Conservation (phyloP, 2,113 vertebrate genomes). For the Pollachius pollachius region DNA sequence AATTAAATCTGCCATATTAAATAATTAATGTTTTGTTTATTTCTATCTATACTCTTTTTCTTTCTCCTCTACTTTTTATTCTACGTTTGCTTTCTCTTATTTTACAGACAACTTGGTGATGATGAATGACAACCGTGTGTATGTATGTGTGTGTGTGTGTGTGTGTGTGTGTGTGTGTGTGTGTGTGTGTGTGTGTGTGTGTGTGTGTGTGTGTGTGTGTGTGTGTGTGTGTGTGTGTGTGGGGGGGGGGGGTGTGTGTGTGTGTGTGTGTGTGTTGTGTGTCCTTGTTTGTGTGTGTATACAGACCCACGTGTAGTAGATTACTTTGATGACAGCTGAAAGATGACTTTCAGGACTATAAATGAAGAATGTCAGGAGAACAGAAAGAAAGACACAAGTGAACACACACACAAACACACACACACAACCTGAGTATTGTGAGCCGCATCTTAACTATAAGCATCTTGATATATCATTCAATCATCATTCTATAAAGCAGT, state of each 20-base stretch:
- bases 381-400: background rate
- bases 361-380: background rate
- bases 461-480: too few species aligned
- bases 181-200: background rate
- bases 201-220: background rate
- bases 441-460: too few species aligned
- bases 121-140: background rate
- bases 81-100: too few species aligned
- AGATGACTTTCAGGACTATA: background rate
- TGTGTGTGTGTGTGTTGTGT: background rate
- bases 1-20: too few species aligned
- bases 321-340: background rate
- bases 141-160: background rate
- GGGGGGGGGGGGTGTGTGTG: too few species aligned
- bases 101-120: background rate
- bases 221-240: background rate
- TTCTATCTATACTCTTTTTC: too few species aligned
- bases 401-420: background rate
- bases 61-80: too few species aligned
- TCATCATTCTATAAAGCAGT: too few species aligned
- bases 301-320: background rate
- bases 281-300: too few species aligned
- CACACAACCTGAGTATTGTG: too few species aligned
- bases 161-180: slow-evolving; percentile 1
- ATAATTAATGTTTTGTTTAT: too few species aligned